Evolutionary conservation across 2,113 vertebrate species (phyloP), one percentile per base, ranked within the genome.

Genomic region (Heloderma charlesbogerti): DNA sequence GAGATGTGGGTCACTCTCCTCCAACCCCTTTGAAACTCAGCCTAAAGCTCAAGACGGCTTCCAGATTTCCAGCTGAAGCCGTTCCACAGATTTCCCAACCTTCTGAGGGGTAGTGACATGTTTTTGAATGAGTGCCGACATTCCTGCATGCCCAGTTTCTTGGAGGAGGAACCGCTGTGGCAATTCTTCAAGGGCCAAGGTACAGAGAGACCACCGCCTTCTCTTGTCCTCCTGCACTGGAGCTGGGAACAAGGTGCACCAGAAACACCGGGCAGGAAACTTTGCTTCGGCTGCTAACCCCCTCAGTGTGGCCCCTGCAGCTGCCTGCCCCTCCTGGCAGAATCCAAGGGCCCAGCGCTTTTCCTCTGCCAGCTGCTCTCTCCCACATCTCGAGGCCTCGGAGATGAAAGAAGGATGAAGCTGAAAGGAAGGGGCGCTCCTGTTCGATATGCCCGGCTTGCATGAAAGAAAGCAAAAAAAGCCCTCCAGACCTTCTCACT

Each of bases 21-120:
- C 6, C 29, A 34, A 34, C 7, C 29, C 31, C 69, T 93, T 94
- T 94, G 69, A 87, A 57, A 77, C 89, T 96, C 93, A 93, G 91
- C 95, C 95, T 95, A 95, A 94, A 79, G 57, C 8, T 51, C 48
- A 8, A 51, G 3, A 3, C 66, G 3, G 40, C 79, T 94, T 93
- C 90, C 93, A 89, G 93, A 95, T 94, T 92, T 94, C 94, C 48
- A 22, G n/a, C 16, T 66, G 15, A 69, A 25, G 27, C 31, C 15
- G 34, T 13, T 10, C 34, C 31, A n/a, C 69, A 34, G 34, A 72
- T 37, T 5, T 34, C 31, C 9, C 34, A 4, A 6, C 71, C 3
- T 12, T 15, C 71, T 37, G 13, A 37, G n/a, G 71, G 71, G 3
- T 34, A 37, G 71, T 3, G 71, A 74, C 34, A 37, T n/a, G 15